These are phyloP conservation scores for Denticeps clupeoides DNA, from an alignment of 2,797 vertebrate genomes.

Conservation along the genomic window DNA sequence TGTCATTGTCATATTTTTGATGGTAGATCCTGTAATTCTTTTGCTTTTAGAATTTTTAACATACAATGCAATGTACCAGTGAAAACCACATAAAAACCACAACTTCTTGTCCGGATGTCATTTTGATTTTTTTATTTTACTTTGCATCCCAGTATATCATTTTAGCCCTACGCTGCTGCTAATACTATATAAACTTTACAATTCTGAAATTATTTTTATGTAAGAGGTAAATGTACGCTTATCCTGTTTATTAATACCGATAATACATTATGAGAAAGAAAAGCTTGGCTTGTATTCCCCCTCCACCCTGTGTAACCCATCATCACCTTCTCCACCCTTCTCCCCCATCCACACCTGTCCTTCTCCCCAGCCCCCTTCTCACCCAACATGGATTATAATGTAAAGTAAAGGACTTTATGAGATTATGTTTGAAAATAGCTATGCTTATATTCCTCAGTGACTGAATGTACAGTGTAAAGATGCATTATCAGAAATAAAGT, in stretches of 20 bases:
- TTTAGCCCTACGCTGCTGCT: constrained; percentile 86
- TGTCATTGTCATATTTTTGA: not conserved
- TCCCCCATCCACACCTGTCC: constrained; percentile 44
- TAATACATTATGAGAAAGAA: constrained; percentile 63
- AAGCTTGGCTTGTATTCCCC: constrained; percentile 80
- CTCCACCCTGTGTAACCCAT: constrained; percentile 60
- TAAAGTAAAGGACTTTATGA: constrained; percentile 91
- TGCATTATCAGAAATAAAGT: constrained; percentile 95
- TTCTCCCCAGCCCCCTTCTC: constrained; percentile 44
- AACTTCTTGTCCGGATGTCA: too few relatives aligned
- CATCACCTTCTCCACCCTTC: constrained; percentile 58
- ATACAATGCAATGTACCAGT: not conserved
- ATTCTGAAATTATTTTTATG: constrained; percentile 94
- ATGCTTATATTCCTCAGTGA: constrained; percentile 90
- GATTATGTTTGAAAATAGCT: constrained; percentile 86
- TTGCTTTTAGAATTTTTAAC: constrained; percentile 26
- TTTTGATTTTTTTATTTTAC: constrained; percentile 34
- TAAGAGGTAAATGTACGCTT: constrained; percentile 84
- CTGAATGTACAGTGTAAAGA: constrained; percentile 98
- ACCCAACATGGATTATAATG: constrained; percentile 72
- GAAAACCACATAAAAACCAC: too few relatives aligned
- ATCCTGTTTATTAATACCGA: constrained; percentile 86
- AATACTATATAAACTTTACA: constrained; percentile 81
- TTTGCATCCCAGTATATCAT: constrained; percentile 52
- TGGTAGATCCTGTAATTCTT: constrained; percentile 25